Evolutionary conservation across 2,113 vertebrate genomes (phyloP), one percentile per base, ranked within the genome.

Genomic region (Cacatua alba): DNA sequence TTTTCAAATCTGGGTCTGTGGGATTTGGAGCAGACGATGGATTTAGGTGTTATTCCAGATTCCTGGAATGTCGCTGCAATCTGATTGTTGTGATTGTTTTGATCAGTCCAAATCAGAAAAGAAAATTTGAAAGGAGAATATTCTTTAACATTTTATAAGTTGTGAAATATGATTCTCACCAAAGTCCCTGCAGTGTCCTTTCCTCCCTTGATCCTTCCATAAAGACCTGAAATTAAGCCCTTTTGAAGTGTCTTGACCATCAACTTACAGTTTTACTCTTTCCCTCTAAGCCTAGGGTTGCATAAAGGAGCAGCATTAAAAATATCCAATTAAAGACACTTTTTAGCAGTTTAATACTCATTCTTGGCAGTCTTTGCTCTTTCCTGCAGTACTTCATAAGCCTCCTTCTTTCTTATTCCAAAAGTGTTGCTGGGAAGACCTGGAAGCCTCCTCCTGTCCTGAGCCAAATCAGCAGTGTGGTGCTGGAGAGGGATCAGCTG

Each of bases 351-450:
- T 83, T 94, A 76, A 70, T 82, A 71, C 35, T 65, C 77, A 79
- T 84, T 92, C 81, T 52, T 79, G 29, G 13, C 16, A 13, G 13
- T 33, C 79, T 82, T 70, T 82, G 35, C 62, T 88, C 16, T 65
- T 93, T 77, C 39, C 48, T 82, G 63, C 44, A 55, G 37, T 76
- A 37, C 26, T 29, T 92, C 11, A 75, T 72, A 89, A 77, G 88
- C 71, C 60, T 84, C 69, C 76, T 82, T 81, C 71, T 91, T 86
- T 96, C 51, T 84, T 79, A n/a, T 91, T 94, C 85, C 78, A 82
- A 41, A 94, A 96, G 92, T 31, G 16, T 84, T 44, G 13, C 69
- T 20, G 62, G 65, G 94, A 94, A 55, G 75, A 88, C 76, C 67
- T 71, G 85, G 57, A 78, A 62, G 70, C 44, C 52, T 62, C 68